Evolutionary conservation across 2,797 vertebrate species (phyloP), one percentile per base, ranked within the genome.

Genomic region (Melanotaenia trifasciata): DNA sequence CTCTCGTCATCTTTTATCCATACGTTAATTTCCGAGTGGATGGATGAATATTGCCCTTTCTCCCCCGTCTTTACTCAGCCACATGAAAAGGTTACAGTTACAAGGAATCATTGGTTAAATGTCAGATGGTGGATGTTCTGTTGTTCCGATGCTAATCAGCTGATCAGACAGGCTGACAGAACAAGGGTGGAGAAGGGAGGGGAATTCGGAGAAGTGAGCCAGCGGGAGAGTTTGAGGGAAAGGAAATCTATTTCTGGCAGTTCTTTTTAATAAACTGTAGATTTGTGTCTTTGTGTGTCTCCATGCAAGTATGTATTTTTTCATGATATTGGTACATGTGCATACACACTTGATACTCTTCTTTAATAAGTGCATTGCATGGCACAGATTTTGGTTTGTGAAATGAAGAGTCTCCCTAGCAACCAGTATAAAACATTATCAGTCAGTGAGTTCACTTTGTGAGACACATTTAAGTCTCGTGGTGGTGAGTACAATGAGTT

Each of bases 1-100:
- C 50, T 53, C 53, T 70, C 32, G 2, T 65, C 57, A 67, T 65
- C 57, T 54, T 56, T 72, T 68, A 75, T 76, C 54, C 30, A 7
- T 76, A 38, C 22, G 43, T 40, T 76, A 64, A 81, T 78, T 72
- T 64, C 40, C 45, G 22, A 5, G 18, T 60, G 28, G 67, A 76
- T 63, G 33, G 64, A 70, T 68, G 35, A 72, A 56, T 1, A 5
- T 40, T 84, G 81, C 68, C 88, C 87, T 87, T 89, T 87, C 66
- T 81, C 54, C 24, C 32, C 50, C 14, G 33, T 54, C 70, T 73
- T 77, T 53, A 45, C 67, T 74, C 64, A 3, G 64, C 36, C 11
- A n/a, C 62, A 70, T 67, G 58, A 67, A 91, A 91, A 91, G 90
- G 88, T 89, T 91, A 81, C 66, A 82, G 74, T 78, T 83, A 59